Evolutionary conservation across 2,113 vertebrate species (phyloP).

Genomic region (human (Homo sapiens)): DNA sequence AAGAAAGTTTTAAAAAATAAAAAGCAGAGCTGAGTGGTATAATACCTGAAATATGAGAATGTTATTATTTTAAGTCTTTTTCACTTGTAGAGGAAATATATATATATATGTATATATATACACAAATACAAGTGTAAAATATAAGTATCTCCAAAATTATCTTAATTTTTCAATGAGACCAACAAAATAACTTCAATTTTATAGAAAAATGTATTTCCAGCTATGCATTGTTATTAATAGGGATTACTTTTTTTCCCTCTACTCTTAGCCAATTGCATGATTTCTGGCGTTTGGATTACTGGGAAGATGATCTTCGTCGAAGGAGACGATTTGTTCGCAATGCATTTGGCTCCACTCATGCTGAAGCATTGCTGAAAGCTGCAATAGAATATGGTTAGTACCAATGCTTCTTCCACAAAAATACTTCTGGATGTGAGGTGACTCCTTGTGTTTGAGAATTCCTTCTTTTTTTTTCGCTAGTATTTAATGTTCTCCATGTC

Average conservation of each 20-base stretch:
- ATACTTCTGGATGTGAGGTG: too few species aligned
- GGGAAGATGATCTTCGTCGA: constrained; percentile 97
- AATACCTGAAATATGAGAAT: constrained; percentile 69
- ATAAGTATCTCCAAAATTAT: constrained; percentile 6
- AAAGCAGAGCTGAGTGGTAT: constrained; percentile 60
- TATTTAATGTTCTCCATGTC: not conserved
- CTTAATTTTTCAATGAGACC: not conserved
- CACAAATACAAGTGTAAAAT: not conserved
- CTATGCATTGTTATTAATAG: not conserved
- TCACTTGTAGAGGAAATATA: not conserved
- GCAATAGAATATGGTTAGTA: constrained; percentile 96
- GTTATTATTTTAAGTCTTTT: constrained; percentile 50
- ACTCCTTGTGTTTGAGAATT: not conserved
- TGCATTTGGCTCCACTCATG: constrained; percentile 95
- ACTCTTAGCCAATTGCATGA: constrained; percentile 92
- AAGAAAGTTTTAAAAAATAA: constrained; percentile 74
- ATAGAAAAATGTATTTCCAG: not conserved
- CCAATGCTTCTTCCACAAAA: not conserved
- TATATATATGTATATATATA: not conserved
- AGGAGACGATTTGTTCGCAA: constrained; percentile 96
- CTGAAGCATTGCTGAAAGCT: constrained; percentile 91
- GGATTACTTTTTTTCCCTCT: constrained; percentile 43
- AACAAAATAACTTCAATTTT: constrained; percentile 31
- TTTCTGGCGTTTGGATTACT: constrained; percentile 99
- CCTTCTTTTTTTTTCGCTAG: not conserved